Conservation (phyloP, 2,797 vertebrate genomes). For the Argyrosomus regius region DNA sequence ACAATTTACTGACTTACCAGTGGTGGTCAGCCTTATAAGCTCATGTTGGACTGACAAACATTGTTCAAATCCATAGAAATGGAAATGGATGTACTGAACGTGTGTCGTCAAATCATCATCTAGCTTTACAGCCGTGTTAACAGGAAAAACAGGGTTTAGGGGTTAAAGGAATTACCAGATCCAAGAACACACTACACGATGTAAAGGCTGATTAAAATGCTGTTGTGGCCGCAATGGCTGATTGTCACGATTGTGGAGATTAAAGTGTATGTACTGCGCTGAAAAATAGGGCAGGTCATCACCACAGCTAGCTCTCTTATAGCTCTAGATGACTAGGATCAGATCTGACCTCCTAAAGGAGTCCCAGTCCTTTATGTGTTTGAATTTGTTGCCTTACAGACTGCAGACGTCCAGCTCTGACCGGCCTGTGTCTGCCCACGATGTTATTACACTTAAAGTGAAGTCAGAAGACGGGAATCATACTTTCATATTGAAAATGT, state of each 20-base stretch:
- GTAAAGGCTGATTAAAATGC: slow-evolving; percentile 51
- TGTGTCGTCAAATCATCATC: neutral
- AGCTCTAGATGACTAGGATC: slow-evolving; percentile 9
- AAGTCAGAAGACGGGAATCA: slow-evolving; percentile 90
- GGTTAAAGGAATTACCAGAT: slow-evolving; percentile 29
- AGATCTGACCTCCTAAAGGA: neutral
- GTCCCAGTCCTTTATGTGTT: neutral
- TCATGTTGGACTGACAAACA: neutral
- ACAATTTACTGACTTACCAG: neutral
- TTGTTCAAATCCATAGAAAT: neutral
- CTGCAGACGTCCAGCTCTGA: slow-evolving; percentile 29
- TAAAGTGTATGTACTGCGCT: slow-evolving; percentile 39
- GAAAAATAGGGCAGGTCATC: slow-evolving; percentile 53
- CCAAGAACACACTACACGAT: slow-evolving; percentile 23
- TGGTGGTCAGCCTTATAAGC: neutral
- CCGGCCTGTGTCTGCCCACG: neutral
- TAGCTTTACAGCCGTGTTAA: neutral
- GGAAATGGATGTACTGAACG: neutral
- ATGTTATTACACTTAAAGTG: slow-evolving; percentile 84
- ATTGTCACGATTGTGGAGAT: slow-evolving; percentile 45
- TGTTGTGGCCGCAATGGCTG: slow-evolving; percentile 16
- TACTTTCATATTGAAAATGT: slow-evolving; percentile 88
- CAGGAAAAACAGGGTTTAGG: slow-evolving; percentile 11
- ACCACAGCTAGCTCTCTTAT: neutral
- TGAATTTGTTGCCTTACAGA: slow-evolving; percentile 31